Evolutionary conservation across 2,113 vertebrate species (phyloP), one percentile per base, ranked within the genome.

Genomic region (Oreocharis arfaki): DNA sequence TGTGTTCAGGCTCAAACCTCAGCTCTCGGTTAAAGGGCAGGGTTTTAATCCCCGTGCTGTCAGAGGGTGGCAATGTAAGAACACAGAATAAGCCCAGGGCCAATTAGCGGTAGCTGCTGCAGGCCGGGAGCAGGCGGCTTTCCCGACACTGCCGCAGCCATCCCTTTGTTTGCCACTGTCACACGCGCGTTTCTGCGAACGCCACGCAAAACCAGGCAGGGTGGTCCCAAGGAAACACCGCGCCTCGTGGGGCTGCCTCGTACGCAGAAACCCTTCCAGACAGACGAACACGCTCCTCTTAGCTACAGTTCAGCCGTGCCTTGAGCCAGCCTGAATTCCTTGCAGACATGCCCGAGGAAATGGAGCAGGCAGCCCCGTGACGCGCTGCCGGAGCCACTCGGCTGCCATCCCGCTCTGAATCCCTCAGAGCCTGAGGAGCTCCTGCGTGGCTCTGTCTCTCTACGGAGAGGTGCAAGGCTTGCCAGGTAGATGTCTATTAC

Each of bases 41-140:
- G 23, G 68, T 37, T 90, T 95, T 74, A 68, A 88, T 97, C 82
- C 65, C 65, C 2, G 3, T n/a, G 7, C 69, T 84, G 96, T 96
- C 96, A 70, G 92, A 96, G 83, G 95, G 96, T 97, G 96, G 96
- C 96, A 94, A 97, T 94, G 44, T 96, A 95, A 77, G 94, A 92
- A 79, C 92, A 86, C 41, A 35, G 7, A 94, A 95, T 18, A 37
- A 91, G 28, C 84, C 55, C 57, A 39, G 1, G 30, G 65, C 27
- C 68, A 63, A n/a, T 64, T 50, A 81, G 27, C 1, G 3, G n/a
- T 10, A 21, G 52, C 55, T 64, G 69, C 76, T 57, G 20, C 27
- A 27, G 63, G 24, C 84, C 76, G 59, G 24, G 67, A 87, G 53
- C 57, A 52, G 61, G 11, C 16, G 13, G 63, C 33, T 64, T 53